Evolutionary conservation across 2,888 invertebrate species (phyloP).

Genomic region (Ormyrus pomaceus): DNA sequence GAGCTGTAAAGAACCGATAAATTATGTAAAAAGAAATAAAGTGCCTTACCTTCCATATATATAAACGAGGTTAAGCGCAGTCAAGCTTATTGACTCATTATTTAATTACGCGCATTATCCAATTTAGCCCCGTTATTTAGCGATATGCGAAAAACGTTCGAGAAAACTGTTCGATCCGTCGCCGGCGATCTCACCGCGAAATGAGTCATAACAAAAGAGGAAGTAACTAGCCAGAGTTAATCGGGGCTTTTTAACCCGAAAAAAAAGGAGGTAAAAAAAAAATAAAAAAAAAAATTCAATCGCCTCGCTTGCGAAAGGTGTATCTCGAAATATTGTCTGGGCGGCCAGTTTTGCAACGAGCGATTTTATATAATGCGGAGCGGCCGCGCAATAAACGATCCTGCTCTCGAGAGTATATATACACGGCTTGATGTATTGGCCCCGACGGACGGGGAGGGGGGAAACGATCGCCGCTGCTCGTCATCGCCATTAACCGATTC

Average conservation of each 20-base stretch:
- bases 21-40: no score
- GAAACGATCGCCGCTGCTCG: slow-evolving; percentile 70
- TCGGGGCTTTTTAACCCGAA: no score
- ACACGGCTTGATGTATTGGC: slow-evolving; percentile 59
- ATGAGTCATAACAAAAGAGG: no score
- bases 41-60: no score
- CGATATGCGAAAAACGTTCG: not conserved
- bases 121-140: not conserved
- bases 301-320: not conserved
- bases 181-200: no score
- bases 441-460: slow-evolving; percentile 57
- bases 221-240: no score
- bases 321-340: slow-evolving; percentile 10
- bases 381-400: slow-evolving; percentile 63
- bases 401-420: slow-evolving; percentile 65
- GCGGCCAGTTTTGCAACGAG: slow-evolving; percentile 50
- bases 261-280: not conserved
- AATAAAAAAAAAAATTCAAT: slow-evolving; percentile 1
- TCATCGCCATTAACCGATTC: slow-evolving; percentile 75
- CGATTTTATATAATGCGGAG: slow-evolving; percentile 41
- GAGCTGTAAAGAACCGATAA: no score
- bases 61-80: no score
- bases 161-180: no score
- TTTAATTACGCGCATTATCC: slow-evolving; percentile 1
- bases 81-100: slow-evolving; percentile 5